A percentile compares a stretch with the other conserved stretches of the same genome.
Conservation (phyloP, 2,888 invertebrate species). For the Urechis unicinctus region DNA sequence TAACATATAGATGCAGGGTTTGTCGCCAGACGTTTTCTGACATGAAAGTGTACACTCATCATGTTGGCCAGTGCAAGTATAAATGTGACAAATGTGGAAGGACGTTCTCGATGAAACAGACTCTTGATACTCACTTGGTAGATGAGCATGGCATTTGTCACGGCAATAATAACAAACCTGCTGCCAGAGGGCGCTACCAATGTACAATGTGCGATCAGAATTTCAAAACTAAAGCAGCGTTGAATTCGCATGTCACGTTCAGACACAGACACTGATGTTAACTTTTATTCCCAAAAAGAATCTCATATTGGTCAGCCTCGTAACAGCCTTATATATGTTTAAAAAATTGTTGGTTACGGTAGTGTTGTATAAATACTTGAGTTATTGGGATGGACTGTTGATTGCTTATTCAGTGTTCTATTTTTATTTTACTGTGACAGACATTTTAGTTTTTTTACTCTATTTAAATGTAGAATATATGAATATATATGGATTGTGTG, state of each 20-base stretch:
- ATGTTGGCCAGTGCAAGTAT: background rate
- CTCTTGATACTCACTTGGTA: constrained; percentile 10
- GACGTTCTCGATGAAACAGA: constrained; percentile 13
- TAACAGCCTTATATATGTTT: too few species aligned
- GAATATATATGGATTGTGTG: too few species aligned
- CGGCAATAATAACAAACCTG: background rate
- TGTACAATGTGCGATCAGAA: constrained; percentile 6
- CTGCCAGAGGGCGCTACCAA: constrained; percentile 1
- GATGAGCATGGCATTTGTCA: constrained; percentile 6
- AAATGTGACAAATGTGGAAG: constrained; percentile 9
- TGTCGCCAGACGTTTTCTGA: background rate
- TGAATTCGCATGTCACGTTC: constrained; percentile 16
- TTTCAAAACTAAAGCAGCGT: constrained; percentile 10
- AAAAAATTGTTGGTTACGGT: too few species aligned
- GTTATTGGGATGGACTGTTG: too few species aligned
- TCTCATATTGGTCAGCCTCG: too few species aligned
- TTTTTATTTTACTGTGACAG: too few species aligned
- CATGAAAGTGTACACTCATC: background rate
- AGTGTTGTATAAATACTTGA: too few species aligned
- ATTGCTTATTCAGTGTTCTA: too few species aligned
- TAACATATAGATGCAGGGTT: background rate
- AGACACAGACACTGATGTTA: too few species aligned
- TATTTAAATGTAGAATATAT: too few species aligned
- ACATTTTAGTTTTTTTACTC: too few species aligned
- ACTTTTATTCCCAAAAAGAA: too few species aligned